Percentiles rank a stretch among this genome's conserved stretches.
Evolutionary conservation across 2,797 vertebrate species (phyloP).

Genomic region (Fratercula arctica): DNA sequence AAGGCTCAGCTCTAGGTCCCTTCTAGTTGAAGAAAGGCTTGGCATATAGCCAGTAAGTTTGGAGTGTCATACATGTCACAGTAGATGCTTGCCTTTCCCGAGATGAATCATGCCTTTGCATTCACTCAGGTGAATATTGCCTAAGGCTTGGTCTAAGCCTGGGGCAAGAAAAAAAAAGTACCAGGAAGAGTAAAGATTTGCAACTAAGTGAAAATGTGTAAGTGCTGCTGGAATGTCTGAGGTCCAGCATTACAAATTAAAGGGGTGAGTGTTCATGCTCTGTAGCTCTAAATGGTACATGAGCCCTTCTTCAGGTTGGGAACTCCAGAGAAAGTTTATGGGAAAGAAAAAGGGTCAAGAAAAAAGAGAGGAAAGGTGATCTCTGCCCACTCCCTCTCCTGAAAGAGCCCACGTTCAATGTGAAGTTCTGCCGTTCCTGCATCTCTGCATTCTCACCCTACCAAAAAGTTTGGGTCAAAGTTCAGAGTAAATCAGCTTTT

Average conservation of each 20-base stretch:
- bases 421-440: background rate
- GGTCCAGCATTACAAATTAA: background rate
- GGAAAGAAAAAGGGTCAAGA: background rate
- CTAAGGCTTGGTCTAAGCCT: background rate
- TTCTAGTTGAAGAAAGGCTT: background rate
- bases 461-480: background rate
- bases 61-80: background rate
- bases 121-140: background rate
- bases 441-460: background rate
- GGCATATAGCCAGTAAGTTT: background rate
- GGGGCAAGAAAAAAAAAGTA: background rate
- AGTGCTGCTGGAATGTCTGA: background rate
- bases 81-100: background rate
- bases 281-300: background rate
- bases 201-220: background rate
- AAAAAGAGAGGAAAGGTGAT: background rate
- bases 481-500: conserved; percentile 12
- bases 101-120: background rate
- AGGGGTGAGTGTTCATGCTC: background rate
- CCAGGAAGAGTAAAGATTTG: background rate
- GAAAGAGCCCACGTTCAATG: background rate
- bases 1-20: background rate
- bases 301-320: background rate
- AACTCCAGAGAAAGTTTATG: background rate
- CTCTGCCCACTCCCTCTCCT: background rate